Conservation (phyloP, 2,113 vertebrate genomes). For the Malurus cyaneus region DNA sequence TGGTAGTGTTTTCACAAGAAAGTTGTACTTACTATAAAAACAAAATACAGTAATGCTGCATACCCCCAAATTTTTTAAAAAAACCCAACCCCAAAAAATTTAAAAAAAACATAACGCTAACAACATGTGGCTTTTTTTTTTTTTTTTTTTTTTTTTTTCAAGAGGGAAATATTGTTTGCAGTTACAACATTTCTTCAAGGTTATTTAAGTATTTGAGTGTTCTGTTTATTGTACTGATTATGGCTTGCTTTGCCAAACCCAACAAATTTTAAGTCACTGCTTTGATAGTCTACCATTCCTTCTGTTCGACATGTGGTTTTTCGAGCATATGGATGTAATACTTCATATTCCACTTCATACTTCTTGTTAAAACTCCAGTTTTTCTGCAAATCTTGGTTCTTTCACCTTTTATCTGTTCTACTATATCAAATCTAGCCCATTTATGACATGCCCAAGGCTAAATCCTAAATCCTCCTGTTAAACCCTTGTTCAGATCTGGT, state of each 20-base stretch:
- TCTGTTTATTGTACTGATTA: constrained; percentile 65
- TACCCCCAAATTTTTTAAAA: neutral
- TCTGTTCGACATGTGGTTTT: constrained; percentile 68
- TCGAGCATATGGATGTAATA: constrained; percentile 64
- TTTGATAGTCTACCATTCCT: constrained; percentile 57
- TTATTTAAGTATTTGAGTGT: constrained; percentile 46
- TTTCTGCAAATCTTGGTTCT: constrained; percentile 19
- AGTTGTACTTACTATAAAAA: neutral
- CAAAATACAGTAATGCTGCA: neutral
- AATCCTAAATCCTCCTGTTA: neutral
- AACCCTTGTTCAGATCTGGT: neutral
- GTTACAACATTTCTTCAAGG: constrained; percentile 31
- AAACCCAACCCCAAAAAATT: no score
- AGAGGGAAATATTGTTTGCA: constrained; percentile 19
- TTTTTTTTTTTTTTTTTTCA: neutral
- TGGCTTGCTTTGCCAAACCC: constrained; percentile 55
- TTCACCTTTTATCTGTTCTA: constrained; percentile 31
- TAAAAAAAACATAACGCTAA: neutral
- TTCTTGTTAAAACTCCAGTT: constrained; percentile 53
- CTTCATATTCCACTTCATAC: constrained; percentile 59
- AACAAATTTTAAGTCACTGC: constrained; percentile 56
- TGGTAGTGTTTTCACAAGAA: neutral
- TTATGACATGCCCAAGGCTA: neutral
- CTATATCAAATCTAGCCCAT: neutral
- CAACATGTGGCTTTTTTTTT: no score